phyloP scores from a whole-genome alignment of 2,797 vertebrate genomes.

The Carduelis carduelis region DNA sequence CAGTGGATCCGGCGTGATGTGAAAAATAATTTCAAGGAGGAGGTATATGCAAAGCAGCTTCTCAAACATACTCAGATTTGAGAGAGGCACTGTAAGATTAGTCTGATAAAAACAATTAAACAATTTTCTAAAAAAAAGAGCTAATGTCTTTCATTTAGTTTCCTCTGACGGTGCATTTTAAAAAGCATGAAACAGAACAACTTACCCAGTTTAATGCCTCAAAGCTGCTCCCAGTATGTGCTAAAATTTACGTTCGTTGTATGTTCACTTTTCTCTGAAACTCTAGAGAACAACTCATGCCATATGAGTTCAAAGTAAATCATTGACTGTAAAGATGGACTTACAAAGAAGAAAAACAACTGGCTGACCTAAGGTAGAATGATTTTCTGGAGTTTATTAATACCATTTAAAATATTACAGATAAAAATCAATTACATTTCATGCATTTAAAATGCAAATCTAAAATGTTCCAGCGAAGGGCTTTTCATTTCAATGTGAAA shows the following conservation, averaged over 20 bases:
- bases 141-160: constrained; percentile 11
- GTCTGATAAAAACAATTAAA: not conserved
- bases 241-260: not conserved
- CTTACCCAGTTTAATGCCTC: not conserved
- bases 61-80: not conserved
- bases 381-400: constrained; percentile 83
- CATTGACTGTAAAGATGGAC: not conserved
- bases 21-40: not conserved
- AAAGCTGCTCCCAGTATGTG: not conserved
- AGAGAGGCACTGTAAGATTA: not conserved
- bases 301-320: not conserved
- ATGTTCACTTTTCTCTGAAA: constrained; percentile 43
- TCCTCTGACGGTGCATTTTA: not conserved
- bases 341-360: constrained; percentile 60
- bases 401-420: constrained; percentile 88
- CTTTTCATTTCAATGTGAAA: constrained; percentile 88
- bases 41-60: not conserved
- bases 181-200: constrained; percentile 9
- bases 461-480: constrained; percentile 84
- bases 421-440: constrained; percentile 87
- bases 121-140: not conserved
- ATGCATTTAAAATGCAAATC: constrained; percentile 88
- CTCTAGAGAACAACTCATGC: not conserved
- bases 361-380: constrained; percentile 69
- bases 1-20: not conserved